Evolutionary conservation across 2,113 vertebrate species (phyloP).

Genomic region (Python bivittatus): DNA sequence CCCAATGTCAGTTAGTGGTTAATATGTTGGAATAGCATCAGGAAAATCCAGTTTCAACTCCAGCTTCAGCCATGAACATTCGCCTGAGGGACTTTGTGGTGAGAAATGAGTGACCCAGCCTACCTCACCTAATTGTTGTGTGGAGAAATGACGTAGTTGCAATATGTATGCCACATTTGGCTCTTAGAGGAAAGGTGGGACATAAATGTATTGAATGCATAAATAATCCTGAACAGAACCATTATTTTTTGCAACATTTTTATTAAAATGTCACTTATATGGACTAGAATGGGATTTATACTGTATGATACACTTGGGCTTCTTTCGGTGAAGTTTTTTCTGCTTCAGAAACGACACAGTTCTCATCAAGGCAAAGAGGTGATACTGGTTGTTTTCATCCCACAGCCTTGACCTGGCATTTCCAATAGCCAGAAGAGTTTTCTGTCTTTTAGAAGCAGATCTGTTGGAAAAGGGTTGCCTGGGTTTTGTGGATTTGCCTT

Average conservation of each 20-base stretch:
- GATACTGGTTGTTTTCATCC: background rate
- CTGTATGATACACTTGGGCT: background rate
- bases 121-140: background rate
- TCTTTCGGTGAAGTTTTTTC: background rate
- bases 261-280: background rate
- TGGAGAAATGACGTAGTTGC: background rate
- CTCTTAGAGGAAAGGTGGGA: background rate
- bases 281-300: background rate
- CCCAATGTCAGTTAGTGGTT: background rate
- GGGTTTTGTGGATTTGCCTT: background rate
- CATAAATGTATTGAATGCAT: background rate
- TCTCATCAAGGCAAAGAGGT: background rate
- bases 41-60: background rate
- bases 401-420: background rate
- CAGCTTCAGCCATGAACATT: background rate
- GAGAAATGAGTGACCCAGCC: background rate
- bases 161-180: background rate
- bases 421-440: background rate
- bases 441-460: background rate
- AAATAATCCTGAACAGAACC: background rate
- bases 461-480: background rate
- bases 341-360: background rate
- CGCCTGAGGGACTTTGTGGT: background rate
- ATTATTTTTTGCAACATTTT: background rate
- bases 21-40: background rate